Evolutionary conservation across 2,797 vertebrate genomes (phyloP).

Genomic region (Chiloscyllium punctatum): DNA sequence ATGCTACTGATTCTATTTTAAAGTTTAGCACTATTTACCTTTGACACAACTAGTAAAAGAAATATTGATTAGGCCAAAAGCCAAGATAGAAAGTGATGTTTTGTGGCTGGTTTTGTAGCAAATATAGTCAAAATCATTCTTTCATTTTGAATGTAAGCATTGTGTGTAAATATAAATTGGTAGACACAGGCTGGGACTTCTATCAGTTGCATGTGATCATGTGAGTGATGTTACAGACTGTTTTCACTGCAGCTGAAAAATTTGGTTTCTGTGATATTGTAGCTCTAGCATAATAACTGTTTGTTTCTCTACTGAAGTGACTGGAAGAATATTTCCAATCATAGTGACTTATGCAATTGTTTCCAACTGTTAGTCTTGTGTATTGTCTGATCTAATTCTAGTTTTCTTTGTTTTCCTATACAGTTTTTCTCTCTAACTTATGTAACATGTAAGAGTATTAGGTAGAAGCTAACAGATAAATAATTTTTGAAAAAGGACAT

Average conservation of each 20-base stretch:
- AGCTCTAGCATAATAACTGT: neutral
- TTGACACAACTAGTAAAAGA: neutral
- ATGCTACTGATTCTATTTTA: neutral
- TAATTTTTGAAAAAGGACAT: neutral
- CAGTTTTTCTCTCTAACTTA: neutral
- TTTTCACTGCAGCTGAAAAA: neutral
- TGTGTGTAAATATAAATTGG: neutral
- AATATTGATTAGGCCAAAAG: neutral
- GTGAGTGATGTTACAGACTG: too few relatives aligned
- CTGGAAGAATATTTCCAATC: neutral
- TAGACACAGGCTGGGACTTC: neutral
- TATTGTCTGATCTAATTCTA: neutral
- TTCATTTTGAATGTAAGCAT: neutral
- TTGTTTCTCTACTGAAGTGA: neutral
- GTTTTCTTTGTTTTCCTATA: neutral
- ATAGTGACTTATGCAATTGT: neutral
- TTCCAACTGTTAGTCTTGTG: neutral
- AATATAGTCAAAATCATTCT: neutral
- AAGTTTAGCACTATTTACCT: neutral
- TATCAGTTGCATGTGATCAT: neutral
- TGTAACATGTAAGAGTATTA: neutral
- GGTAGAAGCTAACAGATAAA: neutral
- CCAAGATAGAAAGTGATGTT: neutral
- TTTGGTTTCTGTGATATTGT: neutral
- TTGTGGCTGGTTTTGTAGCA: neutral